Conservation (phyloP, 2,797 vertebrate genomes). For the Cirrhinus molitorella region DNA sequence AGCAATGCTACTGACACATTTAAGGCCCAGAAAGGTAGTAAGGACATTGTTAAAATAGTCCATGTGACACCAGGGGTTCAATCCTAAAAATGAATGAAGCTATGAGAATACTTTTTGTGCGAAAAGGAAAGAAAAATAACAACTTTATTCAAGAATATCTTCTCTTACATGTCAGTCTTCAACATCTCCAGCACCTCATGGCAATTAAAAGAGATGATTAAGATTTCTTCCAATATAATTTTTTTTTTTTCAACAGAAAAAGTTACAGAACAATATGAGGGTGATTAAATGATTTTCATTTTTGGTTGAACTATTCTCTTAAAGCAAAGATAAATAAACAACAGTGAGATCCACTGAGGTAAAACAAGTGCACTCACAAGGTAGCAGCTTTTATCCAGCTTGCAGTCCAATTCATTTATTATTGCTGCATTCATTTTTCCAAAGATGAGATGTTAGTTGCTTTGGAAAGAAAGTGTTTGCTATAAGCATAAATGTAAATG, state of each 20-base stretch:
- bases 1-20: no score
- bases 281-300: not conserved
- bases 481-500: conserved; percentile 36
- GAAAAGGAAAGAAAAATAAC: no score
- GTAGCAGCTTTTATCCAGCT: not conserved
- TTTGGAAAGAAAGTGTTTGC: conserved; percentile 8
- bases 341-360: not conserved
- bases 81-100: not conserved
- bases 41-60: not conserved
- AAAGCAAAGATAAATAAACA: not conserved
- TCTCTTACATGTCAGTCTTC: no score
- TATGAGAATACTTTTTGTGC: not conserved
- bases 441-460: not conserved
- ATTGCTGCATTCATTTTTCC: conserved; percentile 43
- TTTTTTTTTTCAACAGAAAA: not conserved
- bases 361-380: conserved; percentile 23
- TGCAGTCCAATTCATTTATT: conserved; percentile 46
- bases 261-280: not conserved
- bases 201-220: no score
- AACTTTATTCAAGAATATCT: no score
- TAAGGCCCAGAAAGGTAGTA: no score
- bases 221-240: no score
- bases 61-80: no score
- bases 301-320: not conserved
- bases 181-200: no score